Evolutionary conservation across 2,113 vertebrate species (phyloP).

Genomic region (Ammodytes marinus): DNA sequence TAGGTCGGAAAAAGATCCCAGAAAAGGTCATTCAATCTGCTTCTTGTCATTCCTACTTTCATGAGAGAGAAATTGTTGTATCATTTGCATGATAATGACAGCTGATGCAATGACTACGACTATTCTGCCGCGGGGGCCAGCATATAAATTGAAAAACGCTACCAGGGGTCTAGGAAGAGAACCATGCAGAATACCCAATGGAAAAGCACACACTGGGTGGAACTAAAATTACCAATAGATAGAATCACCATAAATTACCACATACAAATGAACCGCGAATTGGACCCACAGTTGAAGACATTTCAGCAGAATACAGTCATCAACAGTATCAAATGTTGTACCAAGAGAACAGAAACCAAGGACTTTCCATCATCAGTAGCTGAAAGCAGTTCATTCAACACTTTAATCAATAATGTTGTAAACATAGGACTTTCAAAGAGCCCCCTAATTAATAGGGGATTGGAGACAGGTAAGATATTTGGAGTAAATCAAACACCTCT

Average conservation of each 20-base stretch:
- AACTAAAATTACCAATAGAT: conserved; percentile 30
- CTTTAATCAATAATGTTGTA: conserved; percentile 49
- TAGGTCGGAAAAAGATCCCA: not conserved
- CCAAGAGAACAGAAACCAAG: conserved; percentile 9
- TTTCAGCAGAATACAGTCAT: conserved; percentile 13
- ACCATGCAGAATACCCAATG: conserved; percentile 16
- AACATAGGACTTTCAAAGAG: conserved; percentile 25
- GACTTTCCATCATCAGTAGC: conserved; percentile 16
- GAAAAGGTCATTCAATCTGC: conserved; percentile 6
- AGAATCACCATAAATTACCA: conserved; percentile 49
- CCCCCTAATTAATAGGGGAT: conserved; percentile 37
- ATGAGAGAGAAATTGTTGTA: conserved; percentile 28
- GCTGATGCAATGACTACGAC: conserved; percentile 21
- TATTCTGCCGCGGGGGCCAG: conserved; percentile 23
- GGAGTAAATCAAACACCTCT: conserved; percentile 24
- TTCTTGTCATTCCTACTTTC: conserved; percentile 21
- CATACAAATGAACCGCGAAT: not conserved
- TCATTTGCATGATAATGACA: conserved; percentile 51
- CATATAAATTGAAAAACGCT: conserved; percentile 34
- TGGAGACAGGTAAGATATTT: conserved; percentile 19
- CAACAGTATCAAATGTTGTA: not conserved
- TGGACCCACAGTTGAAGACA: not conserved
- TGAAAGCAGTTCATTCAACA: conserved; percentile 29
- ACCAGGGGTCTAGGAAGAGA: conserved; percentile 8
- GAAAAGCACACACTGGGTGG: conserved; percentile 22